Base-by-base conservation (phyloP, 2,888 invertebrate species). In the Scotopteryx bipunctaria region DNA sequence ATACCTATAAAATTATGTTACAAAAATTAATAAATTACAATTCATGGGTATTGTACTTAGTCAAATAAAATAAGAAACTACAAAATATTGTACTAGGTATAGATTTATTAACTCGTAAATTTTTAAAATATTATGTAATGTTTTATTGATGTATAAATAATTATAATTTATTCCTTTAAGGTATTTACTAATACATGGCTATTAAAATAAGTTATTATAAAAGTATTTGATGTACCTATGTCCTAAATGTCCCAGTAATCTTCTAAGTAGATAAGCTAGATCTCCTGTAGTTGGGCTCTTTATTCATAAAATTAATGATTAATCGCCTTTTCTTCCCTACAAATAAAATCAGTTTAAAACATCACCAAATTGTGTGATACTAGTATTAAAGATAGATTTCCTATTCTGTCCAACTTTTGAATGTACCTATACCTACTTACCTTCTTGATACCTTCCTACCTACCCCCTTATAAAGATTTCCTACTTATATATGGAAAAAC, bases 211-310 rank as follows among this genome's bases (percentile, higher is more conserved):
- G 9, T 27, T 27, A 27, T 9, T 27, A 27, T 1, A 8, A n/a
- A n/a, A n/a, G n/a, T n/a, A n/a, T n/a, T n/a, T n/a, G n/a, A n/a
- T 1, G 2, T 33, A 43, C 15, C 11, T 36, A 38, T 45, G 25
- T 42, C 42, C 36, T 45, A 21, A 48, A 36, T 59, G 51, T 57
- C 54, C 57, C 54, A 45, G 43, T 37, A 49, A 41, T 48, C 14
- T 49, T 42, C 2, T 50, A 55, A 52, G 59, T 59, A 57, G 59
- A 15, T 57, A 53, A 49, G 57, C 57, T 57, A 59, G 59, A 41
- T 36, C 5, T 44, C 57, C 49, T 49, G 33, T 53, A 43, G 47
- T 4, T 40, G 40, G 23, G 19, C 17, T 47, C 29, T 53, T 35
- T 15, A 29, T 38, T 38, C n/a, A 44, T 27, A 11, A 23, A 19